Evolutionary conservation across 2,113 vertebrate genomes (phyloP).

Genomic region (Plestiodon gilberti): DNA sequence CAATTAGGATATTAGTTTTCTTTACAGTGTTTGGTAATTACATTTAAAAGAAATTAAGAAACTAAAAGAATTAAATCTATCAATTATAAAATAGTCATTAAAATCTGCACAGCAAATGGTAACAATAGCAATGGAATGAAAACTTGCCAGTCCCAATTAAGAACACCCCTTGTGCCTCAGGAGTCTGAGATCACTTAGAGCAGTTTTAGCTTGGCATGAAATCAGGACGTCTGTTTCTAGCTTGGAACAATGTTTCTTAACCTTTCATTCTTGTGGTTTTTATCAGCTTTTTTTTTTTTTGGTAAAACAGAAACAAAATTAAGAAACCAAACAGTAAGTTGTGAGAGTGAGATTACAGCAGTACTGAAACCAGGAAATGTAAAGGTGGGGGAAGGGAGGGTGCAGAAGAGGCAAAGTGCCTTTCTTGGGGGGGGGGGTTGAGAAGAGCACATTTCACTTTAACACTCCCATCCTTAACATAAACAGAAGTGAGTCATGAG

Average conservation of each 20-base stretch:
- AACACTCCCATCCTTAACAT: too few relatives aligned
- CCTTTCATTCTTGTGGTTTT: not conserved
- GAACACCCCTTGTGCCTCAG: not conserved
- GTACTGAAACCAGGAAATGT: too few relatives aligned
- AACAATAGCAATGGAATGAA: constrained; percentile 4
- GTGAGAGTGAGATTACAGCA: too few relatives aligned
- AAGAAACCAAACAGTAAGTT: too few relatives aligned
- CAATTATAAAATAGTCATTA: not conserved
- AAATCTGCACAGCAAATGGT: not conserved
- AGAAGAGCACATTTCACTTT: too few relatives aligned
- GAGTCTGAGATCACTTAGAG: constrained; percentile 20
- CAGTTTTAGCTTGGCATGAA: not conserved
- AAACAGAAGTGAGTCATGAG: too few relatives aligned
- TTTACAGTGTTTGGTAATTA: constrained; percentile 1
- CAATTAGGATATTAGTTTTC: not conserved
- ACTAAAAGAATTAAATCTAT: not conserved
- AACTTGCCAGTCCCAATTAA: constrained; percentile 16
- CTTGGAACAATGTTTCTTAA: constrained; percentile 6
- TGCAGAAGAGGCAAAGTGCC: too few relatives aligned
- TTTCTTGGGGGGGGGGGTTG: too few relatives aligned
- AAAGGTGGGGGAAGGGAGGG: too few relatives aligned
- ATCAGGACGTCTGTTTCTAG: constrained; percentile 12
- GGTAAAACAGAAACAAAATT: too few relatives aligned
- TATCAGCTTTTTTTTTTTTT: not conserved
- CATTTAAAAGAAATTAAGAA: not conserved